Evolutionary conservation across 1,140 invertebrate species (phyloP), one percentile per base, ranked within the genome.

Genomic region (Ceratosolen fusciceps): DNA sequence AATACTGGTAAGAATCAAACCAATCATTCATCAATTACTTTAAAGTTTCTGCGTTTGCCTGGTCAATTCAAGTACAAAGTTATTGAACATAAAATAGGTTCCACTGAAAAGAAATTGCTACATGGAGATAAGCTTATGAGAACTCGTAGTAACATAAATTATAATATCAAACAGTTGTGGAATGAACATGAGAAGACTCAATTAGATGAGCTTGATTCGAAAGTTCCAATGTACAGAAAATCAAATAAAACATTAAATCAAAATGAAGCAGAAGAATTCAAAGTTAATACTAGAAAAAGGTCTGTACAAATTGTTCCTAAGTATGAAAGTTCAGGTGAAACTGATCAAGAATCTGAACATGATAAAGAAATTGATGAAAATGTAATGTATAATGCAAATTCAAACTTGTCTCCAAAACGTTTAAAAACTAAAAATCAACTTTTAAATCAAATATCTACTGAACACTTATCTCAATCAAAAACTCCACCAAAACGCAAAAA

Each of bases 301-400:
- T 60, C 54, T 60, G n/a, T 39, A 16, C 2, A 37, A 34, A 12
- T 10, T 43, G 14, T 1, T n/a, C 10, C 19, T 54, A 31, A 54
- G 7, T 2, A 52, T 34, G 9, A 52, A 74, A 12, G 19, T 47
- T 24, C 29, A 73, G 60, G 68, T 74, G 19, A 58, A 67, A 71
- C 8, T n/a, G 16, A 10, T 3, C 0, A 34, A 39, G 43, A 54
- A 52, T 54, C 0, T 68, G 26, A 74, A 39, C 29, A n/a, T n/a
- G n/a, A n/a, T n/a, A n/a, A n/a, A n/a, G 60, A 81, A 60, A n/a
- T 21, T 16, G 56, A 56, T 65, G 60, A 77, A 77, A 77, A 73
- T 67, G 21, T 5, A 31, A 54, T 65, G 21, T 16, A 3, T 34
- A 70, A 68, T 72, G n/a, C 70, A 60, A 74, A 65, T 47, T 14